Base-by-base conservation (phyloP, 2,797 vertebrate genomes). In the Schizopygopsis malacanthus region DNA sequence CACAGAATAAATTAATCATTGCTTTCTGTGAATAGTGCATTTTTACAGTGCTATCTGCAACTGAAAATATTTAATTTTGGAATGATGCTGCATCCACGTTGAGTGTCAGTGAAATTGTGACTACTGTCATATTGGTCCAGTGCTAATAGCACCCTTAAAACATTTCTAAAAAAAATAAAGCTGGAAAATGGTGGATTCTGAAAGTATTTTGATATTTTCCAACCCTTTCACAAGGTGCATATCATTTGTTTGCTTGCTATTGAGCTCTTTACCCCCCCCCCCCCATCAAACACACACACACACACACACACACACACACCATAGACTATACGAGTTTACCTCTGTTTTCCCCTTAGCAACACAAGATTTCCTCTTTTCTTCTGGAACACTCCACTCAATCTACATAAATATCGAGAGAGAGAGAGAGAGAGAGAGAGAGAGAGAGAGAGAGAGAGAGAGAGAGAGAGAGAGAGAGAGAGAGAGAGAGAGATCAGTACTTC, bases 321-420 rank as follows among this genome's bases (percentile, higher is more conserved):
- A 16, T 20, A 61, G 7, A 33, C 13, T 4, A 6, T 10, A 41
- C 47, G 18, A n/a, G 76, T 79, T 87, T 70, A 90, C 89, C 87
- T 87, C 79, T 2, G 81, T 96, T 90, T 97, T 97, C 89, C 97
- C 97, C 84, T 97, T 97, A 20, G 90, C 93, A 82, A 93, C 94
- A 89, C 97, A 97, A 22, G 94, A 95, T 54, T 37, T 92, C 89
- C 92, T 72, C 82, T 59, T 59, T 18, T 88, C 87, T 37, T 87
- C 87, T 80, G 89, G 69, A 85, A 90, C 89, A 83, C 70, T 87
- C 89, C 89, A 90, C 7, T 80, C 95, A 85, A 90, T 90, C 88
- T 88, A 80, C 43, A 59, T 25, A 77, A 54, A 85, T 3, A 86
- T 39, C 45, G 9, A 78, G 18, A 71, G n/a, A 81, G 78, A 83